Conservation (phyloP, 2,888 invertebrate species). For the Zygothrica quintamaculata region DNA sequence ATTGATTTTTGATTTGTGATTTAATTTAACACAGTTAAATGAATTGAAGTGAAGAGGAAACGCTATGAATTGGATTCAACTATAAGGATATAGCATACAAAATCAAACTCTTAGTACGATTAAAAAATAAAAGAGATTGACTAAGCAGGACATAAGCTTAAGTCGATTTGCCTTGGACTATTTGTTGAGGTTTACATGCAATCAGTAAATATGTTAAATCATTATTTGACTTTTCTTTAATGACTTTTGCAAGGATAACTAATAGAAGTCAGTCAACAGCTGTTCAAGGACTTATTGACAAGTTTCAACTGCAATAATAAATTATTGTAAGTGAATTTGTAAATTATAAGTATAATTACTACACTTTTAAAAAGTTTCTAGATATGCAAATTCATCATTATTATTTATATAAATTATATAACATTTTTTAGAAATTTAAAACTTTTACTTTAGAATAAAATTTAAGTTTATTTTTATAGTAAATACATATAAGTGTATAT, state of each 20-base stretch:
- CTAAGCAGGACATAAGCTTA: conserved; percentile 18
- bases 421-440: too few relatives aligned
- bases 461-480: too few relatives aligned
- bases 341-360: too few relatives aligned
- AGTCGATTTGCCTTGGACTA: neutral
- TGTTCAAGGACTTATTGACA: too few relatives aligned
- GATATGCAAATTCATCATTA: too few relatives aligned
- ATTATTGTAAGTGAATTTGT: too few relatives aligned
- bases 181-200: conserved; percentile 7
- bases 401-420: too few relatives aligned
- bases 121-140: neutral
- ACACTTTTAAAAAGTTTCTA: too few relatives aligned
- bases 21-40: conserved; percentile 82
- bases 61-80: conserved; percentile 12
- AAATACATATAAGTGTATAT: too few relatives aligned
- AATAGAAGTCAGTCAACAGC: neutral
- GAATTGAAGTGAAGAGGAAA: conserved; percentile 57
- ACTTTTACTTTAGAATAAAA: too few relatives aligned
- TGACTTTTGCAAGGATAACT: neutral
- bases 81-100: neutral
- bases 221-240: neutral
- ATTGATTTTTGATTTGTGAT: conserved; percentile 85
- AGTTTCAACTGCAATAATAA: too few relatives aligned
- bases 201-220: conserved; percentile 7
- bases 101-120: too few relatives aligned